Conservation (phyloP, 2,888 invertebrate genomes). For the Drosophila tanythrix region DNA sequence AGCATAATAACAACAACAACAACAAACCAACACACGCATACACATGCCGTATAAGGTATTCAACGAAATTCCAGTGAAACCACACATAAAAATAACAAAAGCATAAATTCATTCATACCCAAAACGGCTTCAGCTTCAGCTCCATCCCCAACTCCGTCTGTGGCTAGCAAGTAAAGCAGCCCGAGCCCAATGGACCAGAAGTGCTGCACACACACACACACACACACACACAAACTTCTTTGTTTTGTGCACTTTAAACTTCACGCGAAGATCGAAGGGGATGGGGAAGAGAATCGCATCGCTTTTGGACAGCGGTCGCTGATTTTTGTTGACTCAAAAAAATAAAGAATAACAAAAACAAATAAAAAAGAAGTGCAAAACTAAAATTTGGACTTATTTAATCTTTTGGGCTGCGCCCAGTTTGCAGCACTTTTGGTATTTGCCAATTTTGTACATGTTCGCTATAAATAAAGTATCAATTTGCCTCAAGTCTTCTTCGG, state of each 20-base stretch:
- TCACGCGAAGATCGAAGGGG: slow-evolving; percentile 9
- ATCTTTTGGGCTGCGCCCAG: slow-evolving; percentile 57
- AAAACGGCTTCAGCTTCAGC: slow-evolving; percentile 31
- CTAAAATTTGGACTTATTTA: slow-evolving; percentile 49
- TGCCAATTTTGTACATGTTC: slow-evolving; percentile 60
- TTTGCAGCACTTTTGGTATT: slow-evolving; percentile 51
- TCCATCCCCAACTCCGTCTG: background rate
- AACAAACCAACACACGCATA: background rate
- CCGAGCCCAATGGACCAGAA: slow-evolving; percentile 48
- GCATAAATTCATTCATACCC: slow-evolving; percentile 75
- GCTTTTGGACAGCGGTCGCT: slow-evolving; percentile 31
- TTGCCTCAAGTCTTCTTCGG: slow-evolving; percentile 40
- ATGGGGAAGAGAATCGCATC: slow-evolving; percentile 23
- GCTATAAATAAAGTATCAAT: slow-evolving; percentile 72
- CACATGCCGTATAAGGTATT: slow-evolving; percentile 58
- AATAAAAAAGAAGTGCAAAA: slow-evolving; percentile 4
- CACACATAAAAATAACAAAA: slow-evolving; percentile 69
- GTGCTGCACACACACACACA: slow-evolving; percentile 34
- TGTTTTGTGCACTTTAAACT: slow-evolving; percentile 42
- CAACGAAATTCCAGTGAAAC: slow-evolving; percentile 70
- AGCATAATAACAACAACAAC: slow-evolving; percentile 22
- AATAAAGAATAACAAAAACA: slow-evolving; percentile 9
- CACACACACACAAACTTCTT: slow-evolving; percentile 29
- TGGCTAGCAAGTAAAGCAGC: slow-evolving; percentile 34
- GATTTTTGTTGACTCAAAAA: slow-evolving; percentile 55